A percentile compares a stretch with the other conserved stretches of the same genome.
Conservation (phyloP, 2,888 invertebrate genomes). For the Heliconius charithonia region DNA sequence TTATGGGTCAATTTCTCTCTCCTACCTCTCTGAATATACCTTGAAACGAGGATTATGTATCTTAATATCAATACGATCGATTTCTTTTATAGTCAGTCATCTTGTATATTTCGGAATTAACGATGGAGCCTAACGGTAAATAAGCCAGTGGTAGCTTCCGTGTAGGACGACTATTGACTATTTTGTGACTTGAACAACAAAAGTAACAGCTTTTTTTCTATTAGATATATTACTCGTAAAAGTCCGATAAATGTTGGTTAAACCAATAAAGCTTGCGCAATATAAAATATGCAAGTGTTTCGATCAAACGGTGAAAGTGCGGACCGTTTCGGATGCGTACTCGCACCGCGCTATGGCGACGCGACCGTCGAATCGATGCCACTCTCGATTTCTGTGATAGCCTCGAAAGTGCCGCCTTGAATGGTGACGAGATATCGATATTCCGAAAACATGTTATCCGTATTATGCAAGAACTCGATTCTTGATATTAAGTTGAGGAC, state of each 20-base stretch:
- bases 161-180: too few species aligned
- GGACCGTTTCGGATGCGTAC: constrained; percentile 43
- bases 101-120: neutral
- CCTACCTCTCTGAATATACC: constrained; percentile 4
- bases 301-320: constrained; percentile 67
- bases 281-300: constrained; percentile 60
- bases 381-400: constrained; percentile 69
- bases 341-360: constrained; percentile 38
- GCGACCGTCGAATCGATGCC: constrained; percentile 50
- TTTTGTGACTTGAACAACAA: too few species aligned
- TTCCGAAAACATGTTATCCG: constrained; percentile 25
- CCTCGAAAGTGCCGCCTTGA: constrained; percentile 54
- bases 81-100: neutral
- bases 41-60: neutral
- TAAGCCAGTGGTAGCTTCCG: too few species aligned
- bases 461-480: constrained; percentile 26
- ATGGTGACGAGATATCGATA: constrained; percentile 51
- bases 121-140: neutral
- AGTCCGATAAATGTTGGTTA: neutral
- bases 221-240: neutral
- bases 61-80: neutral
- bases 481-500: neutral
- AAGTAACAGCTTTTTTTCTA: neutral
- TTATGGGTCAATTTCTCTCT: constrained; percentile 36
- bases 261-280: constrained; percentile 55